Conservation (phyloP, 2,888 invertebrate genomes). For the Atethmia centrago region DNA sequence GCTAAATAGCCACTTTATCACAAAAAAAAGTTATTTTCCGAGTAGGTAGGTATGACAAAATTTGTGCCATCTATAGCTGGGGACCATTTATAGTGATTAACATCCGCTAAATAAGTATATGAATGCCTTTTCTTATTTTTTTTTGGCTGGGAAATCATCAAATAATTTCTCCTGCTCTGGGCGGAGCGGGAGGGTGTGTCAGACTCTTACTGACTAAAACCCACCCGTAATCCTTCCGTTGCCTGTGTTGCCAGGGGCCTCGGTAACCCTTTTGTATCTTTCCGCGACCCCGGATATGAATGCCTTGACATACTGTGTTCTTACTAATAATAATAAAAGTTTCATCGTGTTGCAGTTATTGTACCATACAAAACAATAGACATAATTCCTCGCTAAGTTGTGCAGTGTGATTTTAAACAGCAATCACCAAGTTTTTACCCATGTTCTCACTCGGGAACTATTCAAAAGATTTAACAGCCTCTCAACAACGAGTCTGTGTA, state of each 20-base stretch:
- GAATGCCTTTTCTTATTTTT: too few relatives aligned
- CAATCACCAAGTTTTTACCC: constrained; percentile 54
- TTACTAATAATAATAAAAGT: neutral
- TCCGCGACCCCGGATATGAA: too few relatives aligned
- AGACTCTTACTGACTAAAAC: too few relatives aligned
- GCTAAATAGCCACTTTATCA: neutral
- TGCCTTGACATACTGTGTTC: neutral
- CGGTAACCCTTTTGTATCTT: too few relatives aligned
- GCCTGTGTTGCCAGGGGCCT: too few relatives aligned
- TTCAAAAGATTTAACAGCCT: constrained; percentile 65
- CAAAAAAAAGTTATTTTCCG: too few relatives aligned
- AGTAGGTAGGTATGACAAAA: too few relatives aligned
- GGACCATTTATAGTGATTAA: neutral
- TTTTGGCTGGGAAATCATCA: too few relatives aligned
- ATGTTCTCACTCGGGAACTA: constrained; percentile 66
- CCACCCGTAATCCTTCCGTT: too few relatives aligned
- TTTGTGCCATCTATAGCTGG: neutral
- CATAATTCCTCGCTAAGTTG: constrained; percentile 17
- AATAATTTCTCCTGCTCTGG: too few relatives aligned
- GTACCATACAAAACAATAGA: constrained; percentile 24
- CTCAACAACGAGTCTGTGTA: constrained; percentile 42
- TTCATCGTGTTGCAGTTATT: constrained; percentile 2
- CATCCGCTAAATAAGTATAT: too few relatives aligned
- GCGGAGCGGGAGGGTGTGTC: too few relatives aligned
- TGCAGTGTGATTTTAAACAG: constrained; percentile 63